Base-by-base conservation (phyloP, 2,797 vertebrate genomes). In the Gambelia wislizenii region DNA sequence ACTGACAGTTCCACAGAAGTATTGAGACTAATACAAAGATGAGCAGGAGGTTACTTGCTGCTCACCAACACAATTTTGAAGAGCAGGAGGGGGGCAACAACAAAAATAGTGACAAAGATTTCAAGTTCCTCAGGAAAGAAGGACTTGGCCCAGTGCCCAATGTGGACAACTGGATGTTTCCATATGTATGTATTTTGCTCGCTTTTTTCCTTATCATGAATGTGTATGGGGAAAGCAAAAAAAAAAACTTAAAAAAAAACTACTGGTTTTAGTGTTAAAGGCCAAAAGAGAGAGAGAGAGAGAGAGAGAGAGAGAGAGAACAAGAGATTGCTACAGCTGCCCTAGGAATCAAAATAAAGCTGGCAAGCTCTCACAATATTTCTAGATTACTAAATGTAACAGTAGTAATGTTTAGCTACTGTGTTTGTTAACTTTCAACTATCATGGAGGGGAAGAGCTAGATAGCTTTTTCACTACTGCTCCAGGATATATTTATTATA, bases 401-500 rank as follows among this genome's bases (percentile, higher is more conserved):
- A 90, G 1, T 1, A 3, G 2, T 76, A 90, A 70, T 67, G 0
- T 91, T 93, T 85, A 76, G 30, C 47, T 85, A 2, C 4, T 89
- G 54, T 61, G 70, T n/a, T 30, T 93, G 94, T 88, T 4, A 91
- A 69, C n/a, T 27, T 93, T 36, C 16, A 87, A 9, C 20, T 94
- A 20, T 30, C 83, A 61, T 33, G 14, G 36, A 89, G 33, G 82
- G 74, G 27, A 33, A 14, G 85, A 90, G 85, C 67, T 30, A 3
- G 8, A 33, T 8, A 93, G 4, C 12, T 61, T 92, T 91, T 91
- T 88, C 36, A 64, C 52, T 90, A 87, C 27, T 91, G 54, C 56
- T 90, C 25, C 76, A 87, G 87, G 84, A 22, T 92, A 80, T 70
- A 83, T 81, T 94, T 87, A 91, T 93, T 91, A 89, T 86, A 89